These are phyloP conservation scores for Calidris pugnax DNA, from an alignment of 2,113 vertebrate species.

Conservation along the genomic window DNA sequence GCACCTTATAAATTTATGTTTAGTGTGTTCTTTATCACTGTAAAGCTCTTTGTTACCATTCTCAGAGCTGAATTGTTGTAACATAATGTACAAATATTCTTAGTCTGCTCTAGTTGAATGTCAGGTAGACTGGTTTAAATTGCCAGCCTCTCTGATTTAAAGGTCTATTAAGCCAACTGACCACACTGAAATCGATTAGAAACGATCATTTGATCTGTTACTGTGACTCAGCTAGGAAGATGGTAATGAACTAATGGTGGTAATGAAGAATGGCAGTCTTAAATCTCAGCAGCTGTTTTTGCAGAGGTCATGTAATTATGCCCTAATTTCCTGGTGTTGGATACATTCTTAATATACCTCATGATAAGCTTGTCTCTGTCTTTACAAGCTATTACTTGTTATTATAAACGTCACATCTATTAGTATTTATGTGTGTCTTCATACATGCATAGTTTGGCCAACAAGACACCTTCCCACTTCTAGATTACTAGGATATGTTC, in stretches of 20 bases:
- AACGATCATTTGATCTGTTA: neutral
- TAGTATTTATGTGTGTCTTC: neutral
- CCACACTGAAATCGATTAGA: neutral
- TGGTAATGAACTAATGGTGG: neutral
- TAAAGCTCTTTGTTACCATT: neutral
- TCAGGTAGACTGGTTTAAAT: neutral
- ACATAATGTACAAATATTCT: neutral
- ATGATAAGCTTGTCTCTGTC: neutral
- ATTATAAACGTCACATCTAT: neutral
- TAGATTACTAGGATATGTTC: neutral
- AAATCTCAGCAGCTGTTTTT: neutral
- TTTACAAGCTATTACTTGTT: neutral
- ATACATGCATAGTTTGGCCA: neutral
- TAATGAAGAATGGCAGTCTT: neutral
- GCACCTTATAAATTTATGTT: neutral
- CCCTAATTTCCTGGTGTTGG: neutral
- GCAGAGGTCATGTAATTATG: neutral
- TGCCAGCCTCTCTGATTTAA: neutral
- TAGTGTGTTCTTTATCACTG: neutral
- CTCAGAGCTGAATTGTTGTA: neutral
- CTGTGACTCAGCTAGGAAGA: neutral
- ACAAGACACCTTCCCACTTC: neutral
- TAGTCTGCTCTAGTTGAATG: neutral
- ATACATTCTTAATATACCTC: neutral
- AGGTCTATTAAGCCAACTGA: neutral